These are phyloP conservation scores for Sthenelais limicola DNA, from an alignment of 2,888 invertebrate species.

Conservation along the genomic window DNA sequence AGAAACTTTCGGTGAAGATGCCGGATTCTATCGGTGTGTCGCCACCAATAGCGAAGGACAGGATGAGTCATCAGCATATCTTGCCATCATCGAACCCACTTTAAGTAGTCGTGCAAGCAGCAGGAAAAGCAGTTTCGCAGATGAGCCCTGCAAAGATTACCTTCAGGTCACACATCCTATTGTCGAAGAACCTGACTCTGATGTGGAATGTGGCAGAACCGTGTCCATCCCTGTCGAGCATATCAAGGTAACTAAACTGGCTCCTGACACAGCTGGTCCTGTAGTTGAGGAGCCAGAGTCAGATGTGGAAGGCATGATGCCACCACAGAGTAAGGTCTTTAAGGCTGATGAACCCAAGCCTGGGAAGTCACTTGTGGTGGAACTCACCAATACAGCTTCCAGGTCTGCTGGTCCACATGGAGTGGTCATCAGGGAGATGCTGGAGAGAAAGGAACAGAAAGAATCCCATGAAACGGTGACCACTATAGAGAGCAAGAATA, in stretches of 20 bases:
- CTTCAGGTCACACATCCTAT: conserved; percentile 19
- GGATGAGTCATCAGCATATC: conserved; percentile 79
- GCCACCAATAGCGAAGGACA: conserved; percentile 95
- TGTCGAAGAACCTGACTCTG: conserved; percentile 26
- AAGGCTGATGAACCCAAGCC: neutral
- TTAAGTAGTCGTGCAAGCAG: conserved; percentile 30
- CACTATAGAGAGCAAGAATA: conserved; percentile 14
- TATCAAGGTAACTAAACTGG: conserved; percentile 23
- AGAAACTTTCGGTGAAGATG: conserved; percentile 96
- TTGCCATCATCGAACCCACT: conserved; percentile 57
- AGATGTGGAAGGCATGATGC: conserved; percentile 2
- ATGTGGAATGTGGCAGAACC: conserved; percentile 15
- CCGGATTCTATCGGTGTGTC: conserved; percentile 97
- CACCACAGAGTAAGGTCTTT: neutral
- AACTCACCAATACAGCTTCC: conserved; percentile 3
- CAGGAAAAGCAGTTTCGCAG: conserved; percentile 12
- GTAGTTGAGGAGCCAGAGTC: conserved; percentile 20
- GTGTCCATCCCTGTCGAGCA: conserved; percentile 19
- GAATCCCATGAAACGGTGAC: conserved; percentile 21
- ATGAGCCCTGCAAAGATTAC: neutral
- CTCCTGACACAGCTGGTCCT: conserved; percentile 1
- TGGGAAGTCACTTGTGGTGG: conserved; percentile 17
- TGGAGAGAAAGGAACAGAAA: conserved; percentile 4
- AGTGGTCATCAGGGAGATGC: neutral
- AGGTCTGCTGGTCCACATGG: neutral